Evolutionary conservation across 2,888 invertebrate species (phyloP).

Genomic region (Silvanus unidentatus): DNA sequence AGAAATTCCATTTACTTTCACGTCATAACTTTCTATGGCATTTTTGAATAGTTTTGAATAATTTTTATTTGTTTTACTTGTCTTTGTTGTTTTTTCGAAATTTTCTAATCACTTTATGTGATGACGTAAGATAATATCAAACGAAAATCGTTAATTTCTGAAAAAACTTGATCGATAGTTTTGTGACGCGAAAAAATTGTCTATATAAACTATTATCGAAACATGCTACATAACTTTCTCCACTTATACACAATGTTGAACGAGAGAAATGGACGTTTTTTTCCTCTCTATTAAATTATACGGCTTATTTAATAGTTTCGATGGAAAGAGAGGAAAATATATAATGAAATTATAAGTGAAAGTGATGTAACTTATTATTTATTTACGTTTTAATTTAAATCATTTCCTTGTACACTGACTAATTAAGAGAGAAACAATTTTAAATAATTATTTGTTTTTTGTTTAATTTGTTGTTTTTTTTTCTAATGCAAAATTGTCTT

Average conservation of each 20-base stretch:
- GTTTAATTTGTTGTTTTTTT: too few species aligned
- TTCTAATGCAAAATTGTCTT: background rate
- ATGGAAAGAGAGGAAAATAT: background rate
- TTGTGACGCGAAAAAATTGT: too few species aligned
- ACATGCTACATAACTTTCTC: conserved; percentile 14
- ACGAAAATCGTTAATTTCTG: too few species aligned
- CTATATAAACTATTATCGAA: too few species aligned
- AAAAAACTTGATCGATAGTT: too few species aligned
- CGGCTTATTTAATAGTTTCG: too few species aligned
- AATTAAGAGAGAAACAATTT: background rate
- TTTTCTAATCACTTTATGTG: too few species aligned
- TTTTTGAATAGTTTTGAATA: background rate
- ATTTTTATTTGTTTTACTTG: too few species aligned
- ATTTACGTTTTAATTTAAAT: conserved; percentile 19
- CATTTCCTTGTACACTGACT: background rate
- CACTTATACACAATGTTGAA: background rate
- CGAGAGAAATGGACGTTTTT: conserved; percentile 27
- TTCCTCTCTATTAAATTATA: conserved; percentile 1
- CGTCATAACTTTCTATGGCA: conserved; percentile 5
- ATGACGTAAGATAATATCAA: too few species aligned
- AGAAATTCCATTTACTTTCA: conserved; percentile 1
- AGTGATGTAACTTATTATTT: conserved; percentile 29
- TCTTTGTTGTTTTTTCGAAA: too few species aligned
- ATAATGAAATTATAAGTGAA: conserved; percentile 28
- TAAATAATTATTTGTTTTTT: background rate